Evolutionary conservation across 1,140 invertebrate species (phyloP), one percentile per base, ranked within the genome.

Genomic region (Dolichoris vasculosae): DNA sequence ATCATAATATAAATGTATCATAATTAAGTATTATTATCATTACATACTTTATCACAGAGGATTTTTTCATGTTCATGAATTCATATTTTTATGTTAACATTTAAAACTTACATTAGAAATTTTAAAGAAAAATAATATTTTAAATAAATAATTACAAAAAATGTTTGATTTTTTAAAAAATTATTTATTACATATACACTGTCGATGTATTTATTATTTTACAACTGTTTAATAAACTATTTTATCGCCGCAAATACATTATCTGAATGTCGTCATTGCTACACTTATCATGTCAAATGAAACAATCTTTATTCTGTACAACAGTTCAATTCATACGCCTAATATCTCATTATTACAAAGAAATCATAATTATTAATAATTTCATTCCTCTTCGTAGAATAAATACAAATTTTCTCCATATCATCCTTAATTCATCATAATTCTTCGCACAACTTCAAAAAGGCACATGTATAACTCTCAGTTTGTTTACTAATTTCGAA

Each of bases 401-500:
- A 59, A 59, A 59, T 59, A 26, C 20, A 59, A 59, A 59, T 59
- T 26, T 59, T 26, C 13, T 9, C 23, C 2, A 6, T 2, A 1
- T 9, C 20, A 2, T 26, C 13, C 9, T 9, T 2, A 2, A 13
- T 2, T 9, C 6, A 55, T 9, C 55, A 26, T 43, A 81, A 69
- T 69, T 81, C 20, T 81, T 30, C n/a, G 78, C 9, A 32, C 76
- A 59, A 51, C 6, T 43, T 35, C 59, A 9, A n/a, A 64, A 30
- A 35, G 77, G 6, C 26, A 40, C 55, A 26, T 43, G 26, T 43
- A 59, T 40, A 63, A 26, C 32, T 82, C 43, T 38, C 40, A 76
- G 59, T 84, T 71, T 71, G 59, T 79, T 79, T 84, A 51, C 59
- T 43, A 78, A 64, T 84, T 84, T 84, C 55, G 40, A 64, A 78